Percentiles rank a stretch among this genome's conserved stretches.
Conservation (phyloP, 2,113 vertebrate genomes). For the Pituophis catenifer region DNA sequence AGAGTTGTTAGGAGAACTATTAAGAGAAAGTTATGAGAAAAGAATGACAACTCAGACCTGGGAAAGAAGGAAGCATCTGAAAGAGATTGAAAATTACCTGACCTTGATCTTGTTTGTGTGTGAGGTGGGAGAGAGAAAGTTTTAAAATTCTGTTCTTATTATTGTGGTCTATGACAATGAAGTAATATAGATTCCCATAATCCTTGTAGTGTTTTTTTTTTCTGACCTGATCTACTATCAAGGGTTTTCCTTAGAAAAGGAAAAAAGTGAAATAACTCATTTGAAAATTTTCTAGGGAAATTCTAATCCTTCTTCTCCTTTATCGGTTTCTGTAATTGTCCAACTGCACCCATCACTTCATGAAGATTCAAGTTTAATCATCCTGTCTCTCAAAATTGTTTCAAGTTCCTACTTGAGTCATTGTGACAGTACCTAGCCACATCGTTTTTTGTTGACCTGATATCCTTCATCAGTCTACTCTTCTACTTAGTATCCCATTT, state of each 20-base stretch:
- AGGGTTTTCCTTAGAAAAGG: background rate
- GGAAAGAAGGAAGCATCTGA: background rate
- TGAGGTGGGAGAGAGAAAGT: background rate
- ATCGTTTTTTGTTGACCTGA: background rate
- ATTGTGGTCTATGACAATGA: background rate
- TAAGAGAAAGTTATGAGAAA: background rate
- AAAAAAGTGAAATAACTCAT: background rate
- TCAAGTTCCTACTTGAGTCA: background rate
- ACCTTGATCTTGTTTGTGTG: background rate
- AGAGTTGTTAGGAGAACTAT: background rate
- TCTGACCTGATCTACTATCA: background rate
- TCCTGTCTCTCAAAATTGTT: background rate
- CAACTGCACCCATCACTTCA: background rate
- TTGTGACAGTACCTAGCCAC: background rate
- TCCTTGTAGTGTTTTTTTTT: background rate
- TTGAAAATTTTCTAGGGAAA: background rate
- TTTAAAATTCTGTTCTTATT: background rate
- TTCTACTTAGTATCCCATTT: background rate
- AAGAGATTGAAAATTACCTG: background rate
- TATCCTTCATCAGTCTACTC: background rate
- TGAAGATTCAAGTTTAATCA: background rate
- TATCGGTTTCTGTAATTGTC: too few relatives aligned
- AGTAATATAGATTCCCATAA: background rate
- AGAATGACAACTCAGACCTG: background rate
- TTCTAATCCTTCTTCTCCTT: background rate